phyloP scores from a whole-genome alignment of 1,140 invertebrate genomes.

The Megathymus violae region DNA sequence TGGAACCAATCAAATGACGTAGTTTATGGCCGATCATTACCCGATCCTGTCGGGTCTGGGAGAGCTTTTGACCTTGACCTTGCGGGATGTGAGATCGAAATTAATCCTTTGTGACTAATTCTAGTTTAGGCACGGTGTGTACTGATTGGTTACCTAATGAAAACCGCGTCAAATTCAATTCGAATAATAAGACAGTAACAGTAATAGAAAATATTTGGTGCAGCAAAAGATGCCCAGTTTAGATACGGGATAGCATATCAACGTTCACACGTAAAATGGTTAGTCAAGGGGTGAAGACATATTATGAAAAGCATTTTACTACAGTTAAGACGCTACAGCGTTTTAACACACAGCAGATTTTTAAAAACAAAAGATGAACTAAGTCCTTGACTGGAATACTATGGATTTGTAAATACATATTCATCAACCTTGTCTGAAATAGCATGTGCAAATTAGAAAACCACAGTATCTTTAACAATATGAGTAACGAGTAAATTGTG shows the following conservation, averaged over 20 bases:
- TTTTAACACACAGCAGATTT: too few species aligned
- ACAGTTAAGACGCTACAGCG: too few species aligned
- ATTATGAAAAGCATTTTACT: too few species aligned
- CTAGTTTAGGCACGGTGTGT: constrained; percentile 54
- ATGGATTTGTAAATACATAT: background rate
- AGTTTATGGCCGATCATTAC: constrained; percentile 65
- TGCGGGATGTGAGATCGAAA: constrained; percentile 35
- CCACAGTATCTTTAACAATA: constrained; percentile 5
- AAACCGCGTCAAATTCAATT: constrained; percentile 53
- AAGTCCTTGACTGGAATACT: too few species aligned
- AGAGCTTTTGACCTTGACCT: constrained; percentile 63
- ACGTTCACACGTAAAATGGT: constrained; percentile 20
- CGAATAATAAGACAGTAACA: constrained; percentile 47
- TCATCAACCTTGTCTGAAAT: too few species aligned
- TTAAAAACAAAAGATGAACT: too few species aligned
- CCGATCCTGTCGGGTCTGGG: constrained; percentile 41
- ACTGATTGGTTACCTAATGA: constrained; percentile 65
- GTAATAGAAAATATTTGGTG: constrained; percentile 8
- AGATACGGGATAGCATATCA: constrained; percentile 10
- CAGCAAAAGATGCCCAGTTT: constrained; percentile 5
- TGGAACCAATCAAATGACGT: constrained; percentile 77
- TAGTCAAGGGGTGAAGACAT: constrained; percentile 6
- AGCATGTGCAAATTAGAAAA: background rate
- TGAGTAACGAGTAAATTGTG: constrained; percentile 31
- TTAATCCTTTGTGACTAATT: constrained; percentile 72